These are phyloP conservation scores for Lepidocyrtoides sp. DNA, from an alignment of 2,888 invertebrate genomes.

Conservation along the genomic window DNA sequence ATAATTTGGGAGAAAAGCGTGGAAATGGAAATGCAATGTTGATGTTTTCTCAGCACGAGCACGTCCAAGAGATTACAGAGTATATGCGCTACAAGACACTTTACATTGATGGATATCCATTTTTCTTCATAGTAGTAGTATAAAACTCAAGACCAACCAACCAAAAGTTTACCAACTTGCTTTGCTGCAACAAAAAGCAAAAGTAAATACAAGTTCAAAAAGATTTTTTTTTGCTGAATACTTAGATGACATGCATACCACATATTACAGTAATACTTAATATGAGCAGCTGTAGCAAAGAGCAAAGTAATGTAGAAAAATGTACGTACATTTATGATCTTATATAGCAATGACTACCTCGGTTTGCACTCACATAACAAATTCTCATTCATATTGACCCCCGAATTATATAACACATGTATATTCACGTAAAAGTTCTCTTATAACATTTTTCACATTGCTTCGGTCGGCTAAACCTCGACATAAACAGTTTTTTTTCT, in stretches of 20 bases:
- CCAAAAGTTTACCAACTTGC: constrained; percentile 15
- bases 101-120: constrained; percentile 17
- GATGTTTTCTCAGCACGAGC: constrained; percentile 43
- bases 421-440: background rate
- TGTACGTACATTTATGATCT: constrained; percentile 9
- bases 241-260: background rate
- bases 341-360: background rate
- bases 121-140: background rate
- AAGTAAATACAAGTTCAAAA: constrained; percentile 30
- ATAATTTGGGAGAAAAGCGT: constrained; percentile 49
- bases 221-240: background rate
- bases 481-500: constrained; percentile 67
- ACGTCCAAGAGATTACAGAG: constrained; percentile 50
- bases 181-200: constrained; percentile 38
- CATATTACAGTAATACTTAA: background rate
- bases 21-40: constrained; percentile 28
- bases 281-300: constrained; percentile 17
- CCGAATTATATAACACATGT: background rate
- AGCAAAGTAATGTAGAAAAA: constrained; percentile 10
- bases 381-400: background rate
- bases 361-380: no score
- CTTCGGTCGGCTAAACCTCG: constrained; percentile 69
- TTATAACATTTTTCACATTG: constrained; percentile 35
- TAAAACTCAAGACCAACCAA: background rate
- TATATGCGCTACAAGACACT: background rate